Evolutionary conservation across 2,113 vertebrate genomes (phyloP).

Genomic region (Holacanthus passer): DNA sequence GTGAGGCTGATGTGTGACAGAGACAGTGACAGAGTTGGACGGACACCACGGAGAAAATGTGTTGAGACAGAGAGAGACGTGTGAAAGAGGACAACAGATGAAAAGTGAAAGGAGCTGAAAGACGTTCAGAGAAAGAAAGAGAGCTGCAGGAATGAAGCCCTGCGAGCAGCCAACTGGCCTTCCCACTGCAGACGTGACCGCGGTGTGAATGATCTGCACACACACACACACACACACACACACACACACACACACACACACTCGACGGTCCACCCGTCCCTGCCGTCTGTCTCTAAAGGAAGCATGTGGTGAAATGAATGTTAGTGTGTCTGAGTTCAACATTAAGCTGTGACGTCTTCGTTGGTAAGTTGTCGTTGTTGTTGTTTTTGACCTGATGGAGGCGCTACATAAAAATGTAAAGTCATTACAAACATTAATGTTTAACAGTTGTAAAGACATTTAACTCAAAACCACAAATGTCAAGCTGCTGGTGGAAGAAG

Average conservation of each 20-base stretch:
- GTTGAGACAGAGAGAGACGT: slow-evolving; percentile 5
- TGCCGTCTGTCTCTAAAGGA: not conserved
- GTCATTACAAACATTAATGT: no score
- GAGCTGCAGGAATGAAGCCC: not conserved
- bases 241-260: slow-evolving; percentile 3
- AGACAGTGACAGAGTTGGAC: not conserved
- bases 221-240: not conserved
- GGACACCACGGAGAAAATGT: not conserved
- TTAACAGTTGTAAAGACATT: no score
- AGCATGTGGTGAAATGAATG: no score
- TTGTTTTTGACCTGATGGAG: no score
- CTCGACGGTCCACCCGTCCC: not conserved
- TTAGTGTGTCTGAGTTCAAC: no score
- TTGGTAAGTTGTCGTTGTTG: not conserved
- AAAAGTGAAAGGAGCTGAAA: not conserved
- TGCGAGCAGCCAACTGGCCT: not conserved
- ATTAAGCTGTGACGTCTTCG: not conserved
- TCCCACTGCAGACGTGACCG: not conserved
- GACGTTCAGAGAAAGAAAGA: not conserved
- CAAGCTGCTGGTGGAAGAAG: no score
- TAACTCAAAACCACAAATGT: no score
- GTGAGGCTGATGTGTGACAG: not conserved
- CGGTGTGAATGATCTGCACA: not conserved
- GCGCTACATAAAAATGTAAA: no score
- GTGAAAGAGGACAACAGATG: slow-evolving; percentile 3